Evolutionary conservation across 2,888 invertebrate species (phyloP), one percentile per base, ranked within the genome.

Genomic region (Tinea semifulvella): DNA sequence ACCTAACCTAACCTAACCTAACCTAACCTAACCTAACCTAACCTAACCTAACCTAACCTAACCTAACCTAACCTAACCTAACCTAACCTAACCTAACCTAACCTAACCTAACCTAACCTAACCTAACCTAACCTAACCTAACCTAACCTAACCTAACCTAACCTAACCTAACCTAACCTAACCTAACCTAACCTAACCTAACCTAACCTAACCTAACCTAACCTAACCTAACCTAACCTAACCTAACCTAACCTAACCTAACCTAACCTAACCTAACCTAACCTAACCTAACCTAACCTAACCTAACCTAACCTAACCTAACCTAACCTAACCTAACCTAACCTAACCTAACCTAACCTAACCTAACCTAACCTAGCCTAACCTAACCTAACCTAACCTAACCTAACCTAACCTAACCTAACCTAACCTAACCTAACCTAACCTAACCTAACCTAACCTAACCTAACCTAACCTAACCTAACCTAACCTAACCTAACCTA

Each of bases 271-370:
- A 44, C 47, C 44, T 44, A 47, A 47, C 47, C 44, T 44, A 46
- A 45, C 46, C 45, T 47, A 47, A 47, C 49, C 47, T 45, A 49
- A 49, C 47, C 46, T 46, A 46, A 48, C 46, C 48, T 48, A 46
- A 46, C 48, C 46, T 42, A 48, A 45, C 47, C 43, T 43, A 46
- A 46, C 46, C 46, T 46, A 45, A 42, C 42, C 42, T 42, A 42
- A 42, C 19, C 42, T 26, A 43, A 43, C 43, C 43, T 43, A 43
- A 43, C 43, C 43, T 43, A 43, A 43, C 43, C 43, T 40, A 31
- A 43, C 47, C 47, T n/a, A n/a, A n/a, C n/a, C n/a, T n/a, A n/a
- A n/a, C n/a, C n/a, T n/a, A n/a, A n/a, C n/a, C n/a, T n/a, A n/a
- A n/a, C n/a, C n/a, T n/a, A n/a, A n/a, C n/a, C n/a, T n/a, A n/a